phyloP scores from a whole-genome alignment of 2,888 invertebrate genomes.

The Tenthredo notha region DNA sequence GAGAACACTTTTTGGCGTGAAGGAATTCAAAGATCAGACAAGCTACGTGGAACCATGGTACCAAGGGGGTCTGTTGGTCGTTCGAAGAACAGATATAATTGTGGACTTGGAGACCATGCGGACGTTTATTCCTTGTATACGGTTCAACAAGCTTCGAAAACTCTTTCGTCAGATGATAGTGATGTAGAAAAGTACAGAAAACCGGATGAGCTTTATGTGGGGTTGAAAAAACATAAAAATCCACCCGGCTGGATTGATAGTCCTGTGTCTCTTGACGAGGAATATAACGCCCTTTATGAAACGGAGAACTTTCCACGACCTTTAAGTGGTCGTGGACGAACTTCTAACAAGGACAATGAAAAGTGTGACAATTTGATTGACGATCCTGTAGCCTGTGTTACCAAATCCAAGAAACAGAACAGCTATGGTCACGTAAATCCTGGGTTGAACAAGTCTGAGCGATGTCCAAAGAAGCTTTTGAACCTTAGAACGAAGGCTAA shows the following conservation, averaged over 20 bases:
- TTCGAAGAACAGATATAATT: constrained; percentile 6
- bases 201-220: neutral
- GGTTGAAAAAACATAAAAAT: neutral
- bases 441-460: neutral
- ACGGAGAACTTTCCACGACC: neutral
- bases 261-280: constrained; percentile 19
- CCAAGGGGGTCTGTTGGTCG: constrained; percentile 12
- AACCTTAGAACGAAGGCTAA: neutral
- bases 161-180: constrained; percentile 9
- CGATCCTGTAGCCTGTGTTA: neutral
- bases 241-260: constrained; percentile 2
- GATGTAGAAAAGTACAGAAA: neutral
- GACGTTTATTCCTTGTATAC: constrained; percentile 24
- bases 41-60: constrained; percentile 12
- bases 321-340: neutral
- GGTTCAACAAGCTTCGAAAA: neutral
- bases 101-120: constrained; percentile 15
- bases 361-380: constrained; percentile 1
- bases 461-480: neutral
- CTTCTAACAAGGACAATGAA: neutral
- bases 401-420: neutral
- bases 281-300: constrained; percentile 29
- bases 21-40: constrained; percentile 43
- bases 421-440: neutral
- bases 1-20: constrained; percentile 61